Conservation (phyloP, 2,797 vertebrate species). For the Thamnophis elegans region DNA sequence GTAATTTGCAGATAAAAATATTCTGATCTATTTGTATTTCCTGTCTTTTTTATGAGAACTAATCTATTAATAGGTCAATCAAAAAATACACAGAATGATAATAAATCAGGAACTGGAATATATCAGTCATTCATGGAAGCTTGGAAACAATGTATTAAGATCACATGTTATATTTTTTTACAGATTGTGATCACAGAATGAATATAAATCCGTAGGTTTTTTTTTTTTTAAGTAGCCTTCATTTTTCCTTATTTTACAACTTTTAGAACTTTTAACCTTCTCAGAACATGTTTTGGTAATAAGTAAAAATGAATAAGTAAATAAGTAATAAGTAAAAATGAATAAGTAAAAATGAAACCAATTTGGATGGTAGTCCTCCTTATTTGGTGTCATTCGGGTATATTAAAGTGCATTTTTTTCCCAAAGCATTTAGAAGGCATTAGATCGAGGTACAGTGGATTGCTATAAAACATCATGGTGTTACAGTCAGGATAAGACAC, state of each 20-base stretch:
- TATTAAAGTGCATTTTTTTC: neutral
- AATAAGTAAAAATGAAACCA: neutral
- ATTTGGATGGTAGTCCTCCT: neutral
- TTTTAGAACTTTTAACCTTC: neutral
- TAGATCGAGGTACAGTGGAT: neutral
- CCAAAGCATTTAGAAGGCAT: neutral
- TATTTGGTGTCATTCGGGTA: neutral
- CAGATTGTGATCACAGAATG: neutral
- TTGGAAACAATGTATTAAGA: neutral
- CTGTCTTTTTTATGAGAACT: neutral
- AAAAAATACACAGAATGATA: neutral
- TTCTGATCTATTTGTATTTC: neutral
- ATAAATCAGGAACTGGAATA: constrained; percentile 20
- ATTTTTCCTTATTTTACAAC: neutral
- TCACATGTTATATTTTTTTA: neutral
- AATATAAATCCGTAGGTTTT: neutral
- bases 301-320: no score
- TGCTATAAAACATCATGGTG: neutral
- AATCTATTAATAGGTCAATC: constrained; percentile 2
- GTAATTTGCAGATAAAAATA: neutral
- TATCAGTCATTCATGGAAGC: neutral
- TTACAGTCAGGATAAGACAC: neutral
- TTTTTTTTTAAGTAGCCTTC: neutral
- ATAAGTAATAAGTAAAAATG: no score
- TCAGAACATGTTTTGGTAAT: neutral